These are phyloP conservation scores for Loriculus beryllinus DNA, from an alignment of 2,797 vertebrate genomes.

Conservation along the genomic window DNA sequence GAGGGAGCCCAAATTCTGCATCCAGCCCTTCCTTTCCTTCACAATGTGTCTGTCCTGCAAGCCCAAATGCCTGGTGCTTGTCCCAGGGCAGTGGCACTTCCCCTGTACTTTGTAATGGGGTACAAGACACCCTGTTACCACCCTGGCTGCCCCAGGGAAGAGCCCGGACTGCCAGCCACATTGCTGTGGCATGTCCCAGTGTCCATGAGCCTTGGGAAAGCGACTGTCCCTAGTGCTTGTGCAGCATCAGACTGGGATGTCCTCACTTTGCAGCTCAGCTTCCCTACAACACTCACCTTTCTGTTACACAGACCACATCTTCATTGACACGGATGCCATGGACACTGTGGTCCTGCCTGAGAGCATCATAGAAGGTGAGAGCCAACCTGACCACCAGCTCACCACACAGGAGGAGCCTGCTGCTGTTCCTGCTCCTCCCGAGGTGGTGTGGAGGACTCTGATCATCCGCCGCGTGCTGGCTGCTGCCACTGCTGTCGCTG, in stretches of 20 bases:
- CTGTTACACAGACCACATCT: constrained; percentile 5
- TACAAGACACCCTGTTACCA: not conserved
- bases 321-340: not conserved
- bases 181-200: not conserved
- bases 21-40: not conserved
- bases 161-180: not conserved
- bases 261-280: not conserved
- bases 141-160: not conserved
- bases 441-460: constrained; percentile 52
- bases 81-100: not conserved
- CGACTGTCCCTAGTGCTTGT: not conserved
- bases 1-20: not conserved
- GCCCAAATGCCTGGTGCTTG: not conserved
- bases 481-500: constrained; percentile 67
- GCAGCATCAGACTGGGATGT: not conserved
- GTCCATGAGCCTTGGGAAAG: not conserved
- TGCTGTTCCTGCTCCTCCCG: not conserved
- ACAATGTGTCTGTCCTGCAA: not conserved
- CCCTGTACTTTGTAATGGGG: not conserved
- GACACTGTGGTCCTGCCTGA: constrained; percentile 19
- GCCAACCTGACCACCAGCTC: not conserved
- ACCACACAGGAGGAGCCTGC: not conserved
- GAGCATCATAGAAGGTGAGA: not conserved
- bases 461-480: constrained; percentile 67
- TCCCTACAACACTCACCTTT: not conserved